Evolutionary conservation across 2,888 invertebrate species (phyloP).

Genomic region (Plutella xylostella): DNA sequence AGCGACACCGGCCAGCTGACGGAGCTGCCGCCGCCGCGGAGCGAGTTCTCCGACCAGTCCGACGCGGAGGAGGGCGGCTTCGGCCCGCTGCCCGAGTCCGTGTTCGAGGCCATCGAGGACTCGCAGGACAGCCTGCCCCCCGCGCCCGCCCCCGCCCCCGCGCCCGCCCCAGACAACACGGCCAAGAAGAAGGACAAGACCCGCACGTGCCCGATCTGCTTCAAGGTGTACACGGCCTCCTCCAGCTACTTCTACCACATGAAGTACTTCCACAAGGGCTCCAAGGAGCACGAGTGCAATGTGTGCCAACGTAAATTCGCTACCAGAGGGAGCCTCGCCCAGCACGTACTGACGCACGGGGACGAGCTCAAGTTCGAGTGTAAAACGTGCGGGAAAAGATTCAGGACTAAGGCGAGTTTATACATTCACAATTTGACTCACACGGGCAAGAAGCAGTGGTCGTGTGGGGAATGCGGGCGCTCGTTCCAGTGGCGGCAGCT

Average conservation of each 20-base stretch:
- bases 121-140: conserved; percentile 27
- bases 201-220: conserved; percentile 57
- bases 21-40: conserved; percentile 1
- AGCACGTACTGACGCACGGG: conserved; percentile 56
- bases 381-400: conserved; percentile 53
- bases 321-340: conserved; percentile 45
- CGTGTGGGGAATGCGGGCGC: conserved; percentile 38
- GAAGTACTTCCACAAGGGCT: conserved; percentile 52
- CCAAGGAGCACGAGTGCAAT: conserved; percentile 55
- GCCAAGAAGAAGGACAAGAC: conserved; percentile 21
- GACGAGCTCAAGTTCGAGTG: conserved; percentile 51
- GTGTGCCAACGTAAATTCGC: conserved; percentile 59
- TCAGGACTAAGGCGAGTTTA: conserved; percentile 53
- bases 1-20: neutral
- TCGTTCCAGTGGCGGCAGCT: conserved; percentile 58
- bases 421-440: conserved; percentile 64
- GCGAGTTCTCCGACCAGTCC: conserved; percentile 37
- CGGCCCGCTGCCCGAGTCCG: conserved; percentile 35
- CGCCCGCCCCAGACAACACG: neutral
- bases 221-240: conserved; percentile 51
- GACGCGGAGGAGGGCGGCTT: conserved; percentile 32
- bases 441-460: conserved; percentile 30
- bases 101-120: conserved; percentile 42
- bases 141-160: neutral
- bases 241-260: conserved; percentile 66